Conservation (phyloP, 2,888 invertebrate genomes). For the Pseudococcus jackbeardsleyi region DNA sequence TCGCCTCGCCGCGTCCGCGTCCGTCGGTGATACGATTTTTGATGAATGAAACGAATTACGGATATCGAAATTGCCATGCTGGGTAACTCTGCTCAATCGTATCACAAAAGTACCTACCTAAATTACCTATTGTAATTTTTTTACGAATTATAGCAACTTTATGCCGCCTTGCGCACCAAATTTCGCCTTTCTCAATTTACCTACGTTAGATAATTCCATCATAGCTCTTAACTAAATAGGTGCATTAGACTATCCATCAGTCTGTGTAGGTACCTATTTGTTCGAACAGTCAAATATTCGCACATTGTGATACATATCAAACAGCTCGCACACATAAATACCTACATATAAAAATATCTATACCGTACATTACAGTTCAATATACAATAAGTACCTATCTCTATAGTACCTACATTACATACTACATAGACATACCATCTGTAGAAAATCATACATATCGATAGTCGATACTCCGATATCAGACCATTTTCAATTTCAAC, state of each 20-base stretch:
- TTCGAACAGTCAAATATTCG: not conserved
- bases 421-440: too few relatives aligned
- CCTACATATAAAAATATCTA: too few relatives aligned
- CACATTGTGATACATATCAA: not conserved
- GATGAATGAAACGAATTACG: not conserved
- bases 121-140: not conserved
- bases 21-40: not conserved
- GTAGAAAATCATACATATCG: too few relatives aligned
- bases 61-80: conserved; percentile 4
- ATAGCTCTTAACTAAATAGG: too few relatives aligned
- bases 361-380: too few relatives aligned
- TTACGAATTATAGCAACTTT: not conserved
- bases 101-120: not conserved
- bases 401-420: too few relatives aligned
- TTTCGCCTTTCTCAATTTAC: not conserved
- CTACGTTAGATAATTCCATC: too few relatives aligned
- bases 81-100: not conserved
- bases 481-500: too few relatives aligned
- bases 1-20: not conserved
- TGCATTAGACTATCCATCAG: not conserved
- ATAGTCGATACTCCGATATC: too few relatives aligned
- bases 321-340: conserved; percentile 3
- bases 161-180: not conserved
- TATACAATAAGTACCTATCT: too few relatives aligned
- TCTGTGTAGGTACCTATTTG: too few relatives aligned